Conservation (phyloP, 2,797 vertebrate genomes). For the Ataeniobius toweri region DNA sequence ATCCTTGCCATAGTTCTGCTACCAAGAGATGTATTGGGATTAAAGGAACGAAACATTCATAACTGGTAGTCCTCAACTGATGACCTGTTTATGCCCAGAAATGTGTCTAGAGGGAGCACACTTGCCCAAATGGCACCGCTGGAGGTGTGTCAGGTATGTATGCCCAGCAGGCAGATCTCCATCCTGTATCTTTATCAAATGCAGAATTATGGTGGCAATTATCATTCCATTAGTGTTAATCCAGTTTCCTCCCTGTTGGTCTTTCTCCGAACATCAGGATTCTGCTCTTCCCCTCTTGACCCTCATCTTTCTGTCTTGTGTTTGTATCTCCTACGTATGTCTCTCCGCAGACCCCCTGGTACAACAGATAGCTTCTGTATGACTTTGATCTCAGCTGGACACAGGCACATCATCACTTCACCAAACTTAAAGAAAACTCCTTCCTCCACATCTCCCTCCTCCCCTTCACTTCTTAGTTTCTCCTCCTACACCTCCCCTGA, state of each 20-base stretch:
- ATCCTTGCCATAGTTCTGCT: neutral
- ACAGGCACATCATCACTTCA: slow-evolving; percentile 62
- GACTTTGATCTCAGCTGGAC: slow-evolving; percentile 75
- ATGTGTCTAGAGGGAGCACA: neutral
- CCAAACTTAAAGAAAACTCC: slow-evolving; percentile 49
- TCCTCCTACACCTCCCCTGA: slow-evolving; percentile 44
- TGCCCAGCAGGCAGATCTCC: neutral
- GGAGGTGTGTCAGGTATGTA: neutral
- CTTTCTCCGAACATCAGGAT: slow-evolving; percentile 22
- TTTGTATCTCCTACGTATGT: slow-evolving; percentile 26
- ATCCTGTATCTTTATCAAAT: neutral
- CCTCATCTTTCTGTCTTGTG: slow-evolving; percentile 11
- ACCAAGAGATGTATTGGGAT: neutral
- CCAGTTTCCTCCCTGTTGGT: slow-evolving; percentile 19
- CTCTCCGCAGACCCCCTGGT: slow-evolving; percentile 49
- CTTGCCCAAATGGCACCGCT: neutral
- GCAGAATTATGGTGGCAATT: slow-evolving; percentile 23
- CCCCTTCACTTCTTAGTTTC: slow-evolving; percentile 35
- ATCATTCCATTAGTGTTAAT: slow-evolving; percentile 48
- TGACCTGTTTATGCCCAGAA: neutral
- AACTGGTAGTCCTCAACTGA: neutral
- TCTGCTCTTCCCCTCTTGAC: neutral
- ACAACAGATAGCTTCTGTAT: slow-evolving; percentile 45
- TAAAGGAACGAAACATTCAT: neutral
- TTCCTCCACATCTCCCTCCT: slow-evolving; percentile 17